These are phyloP conservation scores for Eublepharis macularius DNA, from an alignment of 2,113 vertebrate genomes.

Conservation along the genomic window DNA sequence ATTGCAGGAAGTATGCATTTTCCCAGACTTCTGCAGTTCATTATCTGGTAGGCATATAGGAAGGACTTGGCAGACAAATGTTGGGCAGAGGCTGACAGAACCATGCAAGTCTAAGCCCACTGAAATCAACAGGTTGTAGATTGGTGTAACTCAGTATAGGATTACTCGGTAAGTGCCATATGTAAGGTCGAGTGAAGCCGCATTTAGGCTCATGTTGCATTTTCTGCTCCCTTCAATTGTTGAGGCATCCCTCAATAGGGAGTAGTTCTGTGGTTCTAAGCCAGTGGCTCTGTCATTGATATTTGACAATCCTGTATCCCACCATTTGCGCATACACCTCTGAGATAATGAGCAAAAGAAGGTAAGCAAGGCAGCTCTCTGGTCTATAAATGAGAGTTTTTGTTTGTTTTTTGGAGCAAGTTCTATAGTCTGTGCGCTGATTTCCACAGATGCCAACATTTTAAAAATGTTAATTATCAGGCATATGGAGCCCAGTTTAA, in stretches of 20 bases:
- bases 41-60: constrained; percentile 23
- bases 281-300: not conserved
- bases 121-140: too few relatives aligned
- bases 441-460: too few relatives aligned
- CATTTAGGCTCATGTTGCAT: not conserved
- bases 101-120: not conserved
- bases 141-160: too few relatives aligned
- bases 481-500: too few relatives aligned
- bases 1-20: constrained; percentile 28
- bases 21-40: constrained; percentile 23
- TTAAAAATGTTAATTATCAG: too few relatives aligned
- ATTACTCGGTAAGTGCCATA: not conserved
- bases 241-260: not conserved
- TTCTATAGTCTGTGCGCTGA: not conserved
- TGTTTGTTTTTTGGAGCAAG: too few relatives aligned
- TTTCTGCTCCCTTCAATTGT: not conserved
- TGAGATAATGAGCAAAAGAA: not conserved
- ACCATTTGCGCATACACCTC: not conserved
- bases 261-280: not conserved
- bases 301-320: not conserved
- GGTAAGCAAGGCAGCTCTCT: too few relatives aligned
- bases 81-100: not conserved
- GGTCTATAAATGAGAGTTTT: too few relatives aligned
- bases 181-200: not conserved
- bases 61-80: not conserved